phyloP scores from a whole-genome alignment of 37 sponge, comb jelly and placozoan genomes.

The Dysidea cf. avara region DNA sequence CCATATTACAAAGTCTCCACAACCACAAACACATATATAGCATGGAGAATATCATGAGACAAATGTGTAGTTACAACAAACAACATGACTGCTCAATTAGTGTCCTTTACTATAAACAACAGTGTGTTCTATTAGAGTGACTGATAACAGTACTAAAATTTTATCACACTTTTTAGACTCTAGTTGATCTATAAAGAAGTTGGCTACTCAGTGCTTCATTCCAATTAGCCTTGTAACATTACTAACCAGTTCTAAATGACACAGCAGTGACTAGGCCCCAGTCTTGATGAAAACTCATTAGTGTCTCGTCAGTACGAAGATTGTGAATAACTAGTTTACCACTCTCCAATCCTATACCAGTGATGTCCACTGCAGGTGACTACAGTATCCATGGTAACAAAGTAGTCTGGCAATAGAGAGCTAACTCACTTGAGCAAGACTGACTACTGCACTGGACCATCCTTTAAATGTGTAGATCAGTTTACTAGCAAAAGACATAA shows the following conservation, averaged over 20 bases:
- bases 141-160: neutral
- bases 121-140: too few species aligned
- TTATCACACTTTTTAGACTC: too few species aligned
- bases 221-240: neutral
- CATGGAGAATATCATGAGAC: too few species aligned
- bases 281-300: constrained; percentile 94
- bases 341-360: constrained; percentile 84
- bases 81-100: too few species aligned
- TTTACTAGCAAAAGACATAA: too few species aligned
- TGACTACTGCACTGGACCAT: constrained; percentile 67
- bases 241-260: constrained; percentile 87
- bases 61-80: too few species aligned
- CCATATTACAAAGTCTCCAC: too few species aligned
- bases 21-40: too few species aligned
- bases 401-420: neutral
- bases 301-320: constrained; percentile 73
- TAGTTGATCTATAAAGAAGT: too few species aligned
- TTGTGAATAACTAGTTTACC: constrained; percentile 86
- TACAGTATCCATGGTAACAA: constrained; percentile 30
- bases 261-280: constrained; percentile 90
- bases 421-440: constrained; percentile 48
- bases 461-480: constrained; percentile 81
- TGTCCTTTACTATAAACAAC: too few species aligned
- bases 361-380: constrained; percentile 86
- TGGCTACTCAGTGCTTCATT: too few species aligned